A percentile compares a stretch with the other conserved stretches of the same genome.
Evolutionary conservation across 2,888 invertebrate species (phyloP).

Genomic region (Oligia strigilis): DNA sequence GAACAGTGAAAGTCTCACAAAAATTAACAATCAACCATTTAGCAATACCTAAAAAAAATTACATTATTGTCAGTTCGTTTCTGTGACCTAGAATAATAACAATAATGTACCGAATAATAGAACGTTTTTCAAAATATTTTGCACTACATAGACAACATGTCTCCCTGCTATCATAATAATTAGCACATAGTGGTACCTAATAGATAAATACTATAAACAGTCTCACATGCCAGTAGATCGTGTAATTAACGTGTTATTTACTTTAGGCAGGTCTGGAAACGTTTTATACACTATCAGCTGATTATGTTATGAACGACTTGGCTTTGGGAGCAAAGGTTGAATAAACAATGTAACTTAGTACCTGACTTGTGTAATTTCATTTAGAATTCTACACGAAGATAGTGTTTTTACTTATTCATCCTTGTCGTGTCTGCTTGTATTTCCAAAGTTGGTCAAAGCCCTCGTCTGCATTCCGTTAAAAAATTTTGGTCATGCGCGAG

Average conservation of each 20-base stretch:
- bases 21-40: background rate
- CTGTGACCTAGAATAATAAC: background rate
- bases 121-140: slow-evolving; percentile 2
- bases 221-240: slow-evolving; percentile 31
- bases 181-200: slow-evolving; percentile 5
- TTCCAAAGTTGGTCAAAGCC: background rate
- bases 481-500: background rate
- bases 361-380: slow-evolving; percentile 7
- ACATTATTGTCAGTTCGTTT: background rate
- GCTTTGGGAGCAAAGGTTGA: slow-evolving; percentile 31
- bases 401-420: slow-evolving; percentile 1
- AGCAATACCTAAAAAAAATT: background rate
- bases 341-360: slow-evolving; percentile 15
- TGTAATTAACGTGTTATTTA: slow-evolving; percentile 34
- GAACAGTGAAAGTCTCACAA: background rate
- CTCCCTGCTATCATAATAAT: slow-evolving; percentile 19
- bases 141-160: slow-evolving; percentile 18
- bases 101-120: background rate
- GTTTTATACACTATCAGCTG: slow-evolving; percentile 17
- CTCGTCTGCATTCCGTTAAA: slow-evolving; percentile 6
- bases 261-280: slow-evolving; percentile 27
- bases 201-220: slow-evolving; percentile 37
- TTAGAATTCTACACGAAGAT: background rate
- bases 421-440: slow-evolving; percentile 8
- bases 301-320: slow-evolving; percentile 24